Evolutionary conservation across 2,888 invertebrate genomes (phyloP).

Genomic region (Monoplex corrugatus): DNA sequence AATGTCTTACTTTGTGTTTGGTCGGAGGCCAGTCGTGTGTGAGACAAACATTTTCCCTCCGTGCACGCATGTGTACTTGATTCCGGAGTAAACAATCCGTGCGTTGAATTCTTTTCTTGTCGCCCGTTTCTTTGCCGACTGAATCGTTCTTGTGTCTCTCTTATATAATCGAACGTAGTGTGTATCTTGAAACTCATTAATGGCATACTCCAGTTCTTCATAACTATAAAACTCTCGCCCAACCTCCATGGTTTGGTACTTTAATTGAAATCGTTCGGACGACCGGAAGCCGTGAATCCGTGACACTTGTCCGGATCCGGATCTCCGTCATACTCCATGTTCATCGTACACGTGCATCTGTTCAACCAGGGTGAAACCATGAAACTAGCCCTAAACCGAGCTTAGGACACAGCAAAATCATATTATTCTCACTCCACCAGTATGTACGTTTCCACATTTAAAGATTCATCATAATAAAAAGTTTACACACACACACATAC

Average conservation of each 20-base stretch:
- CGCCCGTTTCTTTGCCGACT: neutral
- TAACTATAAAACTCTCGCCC: constrained; percentile 10
- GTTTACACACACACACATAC: too few relatives aligned
- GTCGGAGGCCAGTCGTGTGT: neutral
- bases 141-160: constrained; percentile 22
- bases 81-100: neutral
- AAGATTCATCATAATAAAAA: too few relatives aligned
- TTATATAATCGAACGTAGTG: neutral
- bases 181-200: neutral
- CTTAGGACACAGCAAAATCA: too few relatives aligned
- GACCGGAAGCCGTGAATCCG: neutral
- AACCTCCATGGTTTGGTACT: neutral
- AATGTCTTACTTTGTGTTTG: constrained; percentile 11
- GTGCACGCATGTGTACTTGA: constrained; percentile 31
- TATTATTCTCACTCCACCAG: too few relatives aligned
- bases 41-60: constrained; percentile 33
- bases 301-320: neutral
- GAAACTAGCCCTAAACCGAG: too few relatives aligned
- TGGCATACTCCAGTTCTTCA: neutral
- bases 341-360: neutral
- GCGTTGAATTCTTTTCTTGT: neutral
- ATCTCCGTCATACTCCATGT: neutral
- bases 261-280: neutral
- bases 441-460: too few relatives aligned
- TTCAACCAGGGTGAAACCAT: too few relatives aligned